phyloP scores from a whole-genome alignment of 2,797 vertebrate species.

The Megalops cyprinoides region DNA sequence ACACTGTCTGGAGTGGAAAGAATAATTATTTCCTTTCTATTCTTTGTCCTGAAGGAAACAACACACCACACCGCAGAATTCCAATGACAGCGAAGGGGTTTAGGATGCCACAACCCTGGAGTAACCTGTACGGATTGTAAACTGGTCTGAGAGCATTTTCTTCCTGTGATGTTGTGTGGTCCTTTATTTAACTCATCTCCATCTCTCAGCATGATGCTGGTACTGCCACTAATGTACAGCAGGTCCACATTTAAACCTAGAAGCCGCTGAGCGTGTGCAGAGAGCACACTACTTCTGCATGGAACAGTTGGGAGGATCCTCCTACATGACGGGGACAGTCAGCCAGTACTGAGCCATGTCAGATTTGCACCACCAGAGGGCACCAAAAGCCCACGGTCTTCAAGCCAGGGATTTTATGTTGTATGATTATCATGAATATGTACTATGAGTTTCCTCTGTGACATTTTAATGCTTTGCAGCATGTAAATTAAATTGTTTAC shows the following conservation, averaged over 20 bases:
- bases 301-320: neutral
- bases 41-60: slow-evolving; percentile 44
- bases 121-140: slow-evolving; percentile 10
- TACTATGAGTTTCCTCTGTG: neutral
- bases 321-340: neutral
- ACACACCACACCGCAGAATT: slow-evolving; percentile 48
- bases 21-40: slow-evolving; percentile 66
- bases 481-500: slow-evolving; percentile 14
- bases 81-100: slow-evolving; percentile 43
- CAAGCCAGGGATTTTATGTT: neutral
- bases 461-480: slow-evolving; percentile 4
- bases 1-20: slow-evolving; percentile 62
- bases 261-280: neutral
- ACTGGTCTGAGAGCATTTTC: slow-evolving; percentile 16
- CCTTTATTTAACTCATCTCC: neutral
- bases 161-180: neutral
- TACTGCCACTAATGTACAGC: neutral
- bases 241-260: neutral
- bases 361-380: slow-evolving; percentile 66
- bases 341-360: neutral
- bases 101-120: slow-evolving; percentile 30
- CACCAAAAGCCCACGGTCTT: slow-evolving; percentile 61
- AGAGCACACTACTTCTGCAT: neutral
- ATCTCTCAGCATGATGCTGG: neutral
- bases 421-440: neutral